Conservation (phyloP, 2,797 vertebrate genomes). For the Tamandua tetradactyla region DNA sequence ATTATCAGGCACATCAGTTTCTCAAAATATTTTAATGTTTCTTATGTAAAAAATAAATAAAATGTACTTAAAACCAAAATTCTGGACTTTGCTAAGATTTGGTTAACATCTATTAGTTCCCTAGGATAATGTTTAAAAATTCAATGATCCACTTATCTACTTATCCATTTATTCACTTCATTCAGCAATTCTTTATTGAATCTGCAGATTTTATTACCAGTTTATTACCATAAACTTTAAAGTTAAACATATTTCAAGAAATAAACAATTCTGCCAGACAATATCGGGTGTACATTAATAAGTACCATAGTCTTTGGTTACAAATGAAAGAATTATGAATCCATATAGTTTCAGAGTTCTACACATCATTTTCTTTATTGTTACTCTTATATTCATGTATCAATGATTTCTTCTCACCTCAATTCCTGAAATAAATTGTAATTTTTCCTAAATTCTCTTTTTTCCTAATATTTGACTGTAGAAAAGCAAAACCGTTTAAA, state of each 20-base stretch:
- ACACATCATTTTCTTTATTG: background rate
- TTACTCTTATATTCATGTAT: background rate
- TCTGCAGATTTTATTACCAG: accelerated
- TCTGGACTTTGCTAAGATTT: background rate
- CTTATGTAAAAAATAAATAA: background rate
- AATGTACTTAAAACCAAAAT: background rate
- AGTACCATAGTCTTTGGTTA: background rate
- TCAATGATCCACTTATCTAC: background rate
- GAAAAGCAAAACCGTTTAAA: background rate
- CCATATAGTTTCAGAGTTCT: background rate
- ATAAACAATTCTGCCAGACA: background rate
- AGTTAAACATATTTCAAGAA: background rate
- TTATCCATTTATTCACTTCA: background rate
- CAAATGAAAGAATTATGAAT: background rate
- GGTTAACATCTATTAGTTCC: background rate
- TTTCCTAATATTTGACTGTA: background rate
- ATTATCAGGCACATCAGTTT: background rate
- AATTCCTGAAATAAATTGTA: background rate
- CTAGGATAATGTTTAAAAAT: background rate
- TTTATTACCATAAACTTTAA: background rate
- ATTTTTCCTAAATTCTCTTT: background rate
- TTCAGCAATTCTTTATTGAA: background rate
- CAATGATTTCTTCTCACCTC: background rate
- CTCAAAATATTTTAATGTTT: background rate
- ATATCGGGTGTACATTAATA: background rate